phyloP scores from a whole-genome alignment of 2,797 vertebrate genomes.

The Staurois parvus region DNA sequence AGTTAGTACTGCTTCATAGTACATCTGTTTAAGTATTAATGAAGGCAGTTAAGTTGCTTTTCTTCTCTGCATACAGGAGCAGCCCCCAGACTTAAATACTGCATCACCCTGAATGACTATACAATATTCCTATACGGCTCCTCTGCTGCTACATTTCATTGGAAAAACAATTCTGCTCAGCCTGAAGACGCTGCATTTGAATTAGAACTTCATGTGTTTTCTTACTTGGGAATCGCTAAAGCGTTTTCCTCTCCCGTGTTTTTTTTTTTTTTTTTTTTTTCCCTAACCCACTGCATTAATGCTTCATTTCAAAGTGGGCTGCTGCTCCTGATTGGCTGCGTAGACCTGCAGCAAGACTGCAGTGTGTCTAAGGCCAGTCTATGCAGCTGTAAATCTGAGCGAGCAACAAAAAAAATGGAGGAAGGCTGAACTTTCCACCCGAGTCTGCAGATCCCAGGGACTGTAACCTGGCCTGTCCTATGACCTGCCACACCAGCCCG shows the following conservation, averaged over 20 bases:
- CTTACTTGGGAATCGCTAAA: conserved; percentile 26
- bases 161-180: conserved; percentile 7
- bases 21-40: conserved; percentile 35
- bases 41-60: conserved; percentile 14
- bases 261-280: conserved; percentile 1
- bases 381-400: conserved; percentile 34
- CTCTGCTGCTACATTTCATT: background rate
- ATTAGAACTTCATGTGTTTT: conserved; percentile 12
- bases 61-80: background rate
- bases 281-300: conserved; percentile 53
- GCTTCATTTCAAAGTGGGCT: conserved; percentile 56
- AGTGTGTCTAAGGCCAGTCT: conserved; percentile 42
- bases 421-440: conserved; percentile 23
- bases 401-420: conserved; percentile 13
- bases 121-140: background rate
- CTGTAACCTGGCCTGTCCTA: background rate
- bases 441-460: conserved; percentile 29
- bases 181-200: conserved; percentile 9
- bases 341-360: conserved; percentile 57
- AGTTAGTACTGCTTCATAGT: conserved; percentile 21
- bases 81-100: conserved; percentile 23
- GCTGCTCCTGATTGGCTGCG: conserved; percentile 53
- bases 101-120: conserved; percentile 15
- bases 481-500: conserved; percentile 3
- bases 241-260: background rate